Percentiles rank a stretch among this genome's conserved stretches.
Conservation (phyloP, 53 echinoderm and acorn worm genomes). For the Mesocentrotus franciscanus region DNA sequence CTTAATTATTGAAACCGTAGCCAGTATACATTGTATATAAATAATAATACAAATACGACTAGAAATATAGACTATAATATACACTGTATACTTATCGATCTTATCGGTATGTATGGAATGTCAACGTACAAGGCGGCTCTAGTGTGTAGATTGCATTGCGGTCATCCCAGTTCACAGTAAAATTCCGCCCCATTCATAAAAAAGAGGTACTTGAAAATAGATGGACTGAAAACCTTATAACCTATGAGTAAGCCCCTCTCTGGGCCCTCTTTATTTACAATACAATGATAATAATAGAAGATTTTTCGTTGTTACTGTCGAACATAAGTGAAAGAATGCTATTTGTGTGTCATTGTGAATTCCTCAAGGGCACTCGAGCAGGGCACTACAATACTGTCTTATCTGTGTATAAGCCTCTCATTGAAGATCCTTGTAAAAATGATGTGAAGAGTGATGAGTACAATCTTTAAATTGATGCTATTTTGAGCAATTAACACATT, state of each 20-base stretch:
- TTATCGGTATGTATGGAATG: background rate
- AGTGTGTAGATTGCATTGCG: constrained; percentile 13
- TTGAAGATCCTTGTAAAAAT: background rate
- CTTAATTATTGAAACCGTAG: too few species aligned
- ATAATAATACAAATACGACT: background rate
- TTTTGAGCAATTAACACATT: too few species aligned
- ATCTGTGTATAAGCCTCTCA: background rate
- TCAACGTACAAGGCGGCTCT: background rate
- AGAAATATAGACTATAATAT: background rate
- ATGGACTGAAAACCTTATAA: background rate
- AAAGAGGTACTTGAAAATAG: constrained; percentile 2
- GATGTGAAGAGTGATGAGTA: background rate
- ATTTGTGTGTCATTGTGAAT: constrained; percentile 7
- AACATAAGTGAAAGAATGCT: background rate
- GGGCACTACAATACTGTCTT: background rate
- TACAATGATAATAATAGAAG: background rate
- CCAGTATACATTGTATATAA: too few species aligned
- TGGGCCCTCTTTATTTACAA: background rate
- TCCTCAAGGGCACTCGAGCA: background rate
- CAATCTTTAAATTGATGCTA: background rate
- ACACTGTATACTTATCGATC: constrained; percentile 15
- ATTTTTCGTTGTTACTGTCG: background rate
- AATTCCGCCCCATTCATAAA: constrained; percentile 7
- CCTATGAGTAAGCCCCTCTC: background rate
- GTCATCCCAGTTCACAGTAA: constrained; percentile 25